These are phyloP conservation scores for Oeneis ivallda DNA, from an alignment of 2,888 invertebrate genomes.

Conservation along the genomic window DNA sequence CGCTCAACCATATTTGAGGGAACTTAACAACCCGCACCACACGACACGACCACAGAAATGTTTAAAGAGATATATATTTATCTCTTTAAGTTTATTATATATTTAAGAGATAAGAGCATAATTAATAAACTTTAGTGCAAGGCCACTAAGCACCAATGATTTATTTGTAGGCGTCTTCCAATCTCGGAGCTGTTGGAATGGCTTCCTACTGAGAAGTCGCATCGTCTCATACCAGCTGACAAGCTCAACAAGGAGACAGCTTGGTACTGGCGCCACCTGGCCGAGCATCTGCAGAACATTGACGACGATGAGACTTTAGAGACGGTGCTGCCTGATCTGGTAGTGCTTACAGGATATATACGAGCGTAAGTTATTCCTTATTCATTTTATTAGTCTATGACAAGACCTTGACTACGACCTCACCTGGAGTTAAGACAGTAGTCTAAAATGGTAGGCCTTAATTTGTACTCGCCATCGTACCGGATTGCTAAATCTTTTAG, in stretches of 20 bases:
- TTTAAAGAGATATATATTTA: too few relatives aligned
- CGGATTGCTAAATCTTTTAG: too few relatives aligned
- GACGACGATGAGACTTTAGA: conserved; percentile 82
- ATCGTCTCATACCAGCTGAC: conserved; percentile 71
- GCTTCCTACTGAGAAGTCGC: conserved; percentile 68
- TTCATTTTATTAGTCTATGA: too few relatives aligned
- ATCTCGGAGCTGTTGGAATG: conserved; percentile 76
- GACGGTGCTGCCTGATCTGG: conserved; percentile 86
- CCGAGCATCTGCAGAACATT: conserved; percentile 69
- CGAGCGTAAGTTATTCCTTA: conserved; percentile 78
- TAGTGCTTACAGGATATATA: conserved; percentile 87
- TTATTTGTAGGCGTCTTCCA: conserved; percentile 62
- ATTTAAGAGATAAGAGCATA: too few relatives aligned
- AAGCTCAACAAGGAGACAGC: conserved; percentile 74
- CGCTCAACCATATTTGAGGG: too few relatives aligned
- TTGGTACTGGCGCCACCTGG: conserved; percentile 79
- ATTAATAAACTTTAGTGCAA: neutral
- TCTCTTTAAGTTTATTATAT: too few relatives aligned
- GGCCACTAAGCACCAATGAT: neutral
- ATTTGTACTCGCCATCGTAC: too few relatives aligned
- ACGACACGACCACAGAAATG: too few relatives aligned
- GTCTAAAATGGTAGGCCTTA: too few relatives aligned
- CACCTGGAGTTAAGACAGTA: too few relatives aligned
- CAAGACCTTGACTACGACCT: too few relatives aligned
- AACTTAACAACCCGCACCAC: too few relatives aligned